These are phyloP conservation scores for Eupithecia subfuscata DNA, from an alignment of 2,888 invertebrate species.

Conservation along the genomic window DNA sequence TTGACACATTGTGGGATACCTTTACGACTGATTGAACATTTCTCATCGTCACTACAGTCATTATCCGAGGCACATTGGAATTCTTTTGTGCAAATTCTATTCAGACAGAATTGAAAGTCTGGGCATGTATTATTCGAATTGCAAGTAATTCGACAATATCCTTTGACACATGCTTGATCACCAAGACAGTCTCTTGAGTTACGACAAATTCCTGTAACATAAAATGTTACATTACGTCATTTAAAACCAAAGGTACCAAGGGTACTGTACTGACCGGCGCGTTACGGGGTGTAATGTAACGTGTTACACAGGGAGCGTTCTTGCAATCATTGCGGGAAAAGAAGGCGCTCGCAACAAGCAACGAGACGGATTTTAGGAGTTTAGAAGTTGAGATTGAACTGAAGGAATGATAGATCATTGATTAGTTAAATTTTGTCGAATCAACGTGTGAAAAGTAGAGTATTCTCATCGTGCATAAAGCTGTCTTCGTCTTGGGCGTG, in stretches of 20 bases:
- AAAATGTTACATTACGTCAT: neutral
- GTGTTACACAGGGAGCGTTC: neutral
- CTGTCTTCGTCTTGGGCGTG: too few species aligned
- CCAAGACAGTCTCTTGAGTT: slow-evolving; percentile 93
- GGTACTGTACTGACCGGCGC: neutral
- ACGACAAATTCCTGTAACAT: slow-evolving; percentile 87
- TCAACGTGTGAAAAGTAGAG: too few species aligned
- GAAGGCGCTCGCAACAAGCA: neutral
- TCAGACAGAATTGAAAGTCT: slow-evolving; percentile 92
- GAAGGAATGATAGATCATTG: too few species aligned
- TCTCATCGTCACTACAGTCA: slow-evolving; percentile 90
- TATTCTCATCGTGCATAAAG: too few species aligned
- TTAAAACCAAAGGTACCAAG: neutral
- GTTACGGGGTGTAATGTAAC: neutral
- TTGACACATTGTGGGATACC: slow-evolving; percentile 91
- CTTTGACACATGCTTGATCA: slow-evolving; percentile 93
- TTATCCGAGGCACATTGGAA: slow-evolving; percentile 88
- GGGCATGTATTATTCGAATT: slow-evolving; percentile 92
- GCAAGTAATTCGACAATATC: slow-evolving; percentile 93
- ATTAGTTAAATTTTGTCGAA: too few species aligned
- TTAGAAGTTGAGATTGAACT: too few species aligned
- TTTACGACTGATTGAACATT: slow-evolving; percentile 86
- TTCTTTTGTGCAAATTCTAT: slow-evolving; percentile 93
- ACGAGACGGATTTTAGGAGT: neutral
- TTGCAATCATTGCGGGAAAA: too few species aligned